A percentile compares a stretch with the other conserved stretches of the same genome.
Conservation (phyloP, 2,888 invertebrate genomes). For the Aleiodes leptofemur region DNA sequence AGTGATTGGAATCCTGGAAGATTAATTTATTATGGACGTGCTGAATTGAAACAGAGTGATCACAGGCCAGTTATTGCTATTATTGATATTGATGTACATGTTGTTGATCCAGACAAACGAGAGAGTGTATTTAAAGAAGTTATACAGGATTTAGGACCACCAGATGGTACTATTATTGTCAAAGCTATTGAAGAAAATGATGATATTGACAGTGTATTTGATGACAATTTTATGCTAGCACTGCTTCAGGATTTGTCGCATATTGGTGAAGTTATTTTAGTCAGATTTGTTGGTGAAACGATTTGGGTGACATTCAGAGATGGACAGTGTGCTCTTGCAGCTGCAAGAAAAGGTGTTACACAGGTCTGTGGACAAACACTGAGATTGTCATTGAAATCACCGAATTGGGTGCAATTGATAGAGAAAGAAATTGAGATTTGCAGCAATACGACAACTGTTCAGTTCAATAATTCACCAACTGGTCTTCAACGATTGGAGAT, state of each 20-base stretch:
- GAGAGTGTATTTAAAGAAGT: conserved; percentile 90
- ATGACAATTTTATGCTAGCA: conserved; percentile 87
- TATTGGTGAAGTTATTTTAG: conserved; percentile 92
- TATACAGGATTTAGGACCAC: conserved; percentile 92
- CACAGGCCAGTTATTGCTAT: conserved; percentile 97
- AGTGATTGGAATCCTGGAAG: conserved; percentile 86
- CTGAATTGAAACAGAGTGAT: conserved; percentile 97
- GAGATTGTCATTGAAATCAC: conserved; percentile 86
- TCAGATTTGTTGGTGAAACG: conserved; percentile 91
- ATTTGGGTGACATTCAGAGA: conserved; percentile 96
- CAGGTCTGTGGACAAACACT: conserved; percentile 82
- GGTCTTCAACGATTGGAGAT: conserved; percentile 76
- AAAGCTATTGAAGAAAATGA: conserved; percentile 77
- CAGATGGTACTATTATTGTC: conserved; percentile 95
- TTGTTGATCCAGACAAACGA: conserved; percentile 86
- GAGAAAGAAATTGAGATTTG: conserved; percentile 90
- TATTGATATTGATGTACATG: conserved; percentile 90
- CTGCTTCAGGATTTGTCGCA: conserved; percentile 88
- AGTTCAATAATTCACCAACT: conserved; percentile 76
- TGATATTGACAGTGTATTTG: conserved; percentile 81
- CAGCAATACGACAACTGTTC: conserved; percentile 88
- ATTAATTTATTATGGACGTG: conserved; percentile 91
- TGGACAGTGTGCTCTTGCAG: conserved; percentile 90
- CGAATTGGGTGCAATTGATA: conserved; percentile 89
- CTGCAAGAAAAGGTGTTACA: conserved; percentile 77